A percentile compares a stretch with the other conserved stretches of the same genome.
phyloP scores from a whole-genome alignment of 2,888 invertebrate genomes.

The Synergus gifuensis region DNA sequence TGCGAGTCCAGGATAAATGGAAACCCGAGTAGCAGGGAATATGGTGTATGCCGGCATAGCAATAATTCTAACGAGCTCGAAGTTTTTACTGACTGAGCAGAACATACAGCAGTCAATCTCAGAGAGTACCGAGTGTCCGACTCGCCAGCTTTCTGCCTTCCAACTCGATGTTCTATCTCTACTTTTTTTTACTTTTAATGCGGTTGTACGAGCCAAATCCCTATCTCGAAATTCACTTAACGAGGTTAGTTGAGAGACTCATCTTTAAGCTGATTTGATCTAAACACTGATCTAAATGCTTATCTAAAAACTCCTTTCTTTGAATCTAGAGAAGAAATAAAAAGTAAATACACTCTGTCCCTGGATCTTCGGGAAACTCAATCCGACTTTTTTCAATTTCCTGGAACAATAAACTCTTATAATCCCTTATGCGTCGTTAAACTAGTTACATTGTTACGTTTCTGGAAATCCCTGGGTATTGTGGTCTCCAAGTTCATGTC shows the following conservation, averaged over 20 bases:
- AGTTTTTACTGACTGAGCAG: conserved; percentile 45
- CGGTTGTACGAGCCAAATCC: neutral
- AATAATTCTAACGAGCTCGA: conserved; percentile 52
- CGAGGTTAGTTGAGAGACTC: neutral
- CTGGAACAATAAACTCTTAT: conserved; percentile 23
- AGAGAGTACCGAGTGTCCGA: conserved; percentile 10
- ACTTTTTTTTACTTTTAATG: neutral
- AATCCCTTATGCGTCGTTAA: conserved; percentile 35
- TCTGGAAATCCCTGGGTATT: conserved; percentile 20
- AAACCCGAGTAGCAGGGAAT: neutral
- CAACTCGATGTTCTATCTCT: neutral
- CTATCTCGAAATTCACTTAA: neutral
- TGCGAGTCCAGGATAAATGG: conserved; percentile 1
- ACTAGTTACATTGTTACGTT: conserved; percentile 23
- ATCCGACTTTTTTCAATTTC: conserved; percentile 24
- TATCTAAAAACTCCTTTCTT: neutral
- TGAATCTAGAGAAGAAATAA: neutral
- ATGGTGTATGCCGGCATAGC: conserved; percentile 42
- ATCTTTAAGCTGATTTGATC: neutral
- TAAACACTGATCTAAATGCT: neutral
- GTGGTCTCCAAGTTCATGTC: conserved; percentile 23
- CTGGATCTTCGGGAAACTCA: neutral
- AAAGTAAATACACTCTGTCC: neutral
- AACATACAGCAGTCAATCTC: conserved; percentile 28
- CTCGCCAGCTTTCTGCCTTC: conserved; percentile 9